Conservation (phyloP, 2,888 invertebrate species). For the Isoperla grammatica region DNA sequence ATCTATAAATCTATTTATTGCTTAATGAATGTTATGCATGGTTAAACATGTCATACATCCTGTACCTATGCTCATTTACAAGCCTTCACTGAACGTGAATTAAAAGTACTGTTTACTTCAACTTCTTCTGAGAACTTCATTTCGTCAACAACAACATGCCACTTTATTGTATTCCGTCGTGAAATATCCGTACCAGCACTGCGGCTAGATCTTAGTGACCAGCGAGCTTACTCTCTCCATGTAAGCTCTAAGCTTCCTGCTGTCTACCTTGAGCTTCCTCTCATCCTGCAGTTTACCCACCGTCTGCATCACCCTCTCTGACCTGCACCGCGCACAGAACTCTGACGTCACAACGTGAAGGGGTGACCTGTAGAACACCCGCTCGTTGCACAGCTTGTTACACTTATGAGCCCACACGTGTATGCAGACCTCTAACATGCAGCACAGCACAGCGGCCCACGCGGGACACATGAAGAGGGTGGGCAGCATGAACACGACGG, state of each 20-base stretch:
- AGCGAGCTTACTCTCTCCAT: constrained; percentile 20
- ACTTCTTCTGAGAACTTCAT: no score
- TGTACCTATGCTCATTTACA: no score
- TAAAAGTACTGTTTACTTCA: no score
- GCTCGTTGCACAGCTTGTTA: constrained; percentile 19
- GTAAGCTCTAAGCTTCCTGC: constrained; percentile 19
- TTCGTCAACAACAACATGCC: no score
- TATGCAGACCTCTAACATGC: constrained; percentile 54
- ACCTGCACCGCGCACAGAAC: constrained; percentile 63
- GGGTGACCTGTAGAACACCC: constrained; percentile 55
- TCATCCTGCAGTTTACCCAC: constrained; percentile 61
- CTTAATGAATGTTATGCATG: no score
- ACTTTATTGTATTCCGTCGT: no score
- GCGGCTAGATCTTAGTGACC: neutral
- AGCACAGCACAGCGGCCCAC: constrained; percentile 48
- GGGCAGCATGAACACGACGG: constrained; percentile 52
- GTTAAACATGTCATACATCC: no score
- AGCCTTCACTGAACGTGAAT: no score
- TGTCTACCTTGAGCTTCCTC: constrained; percentile 37
- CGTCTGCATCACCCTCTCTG: constrained; percentile 55
- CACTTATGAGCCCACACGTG: constrained; percentile 65
- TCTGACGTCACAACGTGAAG: constrained; percentile 61
- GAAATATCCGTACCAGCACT: no score
- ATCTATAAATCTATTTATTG: no score
- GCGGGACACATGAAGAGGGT: constrained; percentile 55